These are phyloP conservation scores for Emydoidea blandingii DNA, from an alignment of 2,797 vertebrate species.

Conservation along the genomic window DNA sequence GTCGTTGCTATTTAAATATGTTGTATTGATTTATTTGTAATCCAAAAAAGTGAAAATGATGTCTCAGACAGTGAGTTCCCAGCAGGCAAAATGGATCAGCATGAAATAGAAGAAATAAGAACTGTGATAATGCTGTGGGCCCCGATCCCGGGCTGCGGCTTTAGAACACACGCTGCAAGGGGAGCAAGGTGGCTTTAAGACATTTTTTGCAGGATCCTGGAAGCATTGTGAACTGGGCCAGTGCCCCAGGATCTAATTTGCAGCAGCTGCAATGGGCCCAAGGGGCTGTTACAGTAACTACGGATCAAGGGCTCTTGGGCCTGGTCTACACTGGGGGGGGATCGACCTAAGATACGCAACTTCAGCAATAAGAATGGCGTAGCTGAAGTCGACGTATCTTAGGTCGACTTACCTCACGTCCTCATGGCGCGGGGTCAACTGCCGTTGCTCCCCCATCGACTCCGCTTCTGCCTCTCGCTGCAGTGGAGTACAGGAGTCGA, in stretches of 20 bases:
- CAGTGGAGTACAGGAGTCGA: no score
- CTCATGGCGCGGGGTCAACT: no score
- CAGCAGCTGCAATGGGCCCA: not conserved
- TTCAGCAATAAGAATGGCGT: no score
- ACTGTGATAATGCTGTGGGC: not conserved
- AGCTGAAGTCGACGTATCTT: no score
- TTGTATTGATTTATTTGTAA: constrained; percentile 50
- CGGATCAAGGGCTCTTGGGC: not conserved
- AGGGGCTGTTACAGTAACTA: not conserved
- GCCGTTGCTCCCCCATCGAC: no score
- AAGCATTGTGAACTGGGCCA: not conserved
- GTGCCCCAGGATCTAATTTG: not conserved
- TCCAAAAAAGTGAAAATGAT: not conserved
- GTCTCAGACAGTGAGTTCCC: not conserved
- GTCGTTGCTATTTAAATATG: not conserved
- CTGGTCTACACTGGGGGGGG: no score
- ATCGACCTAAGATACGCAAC: no score
- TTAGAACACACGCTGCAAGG: not conserved
- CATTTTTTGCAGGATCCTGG: not conserved
- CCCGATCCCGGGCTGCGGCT: not conserved
- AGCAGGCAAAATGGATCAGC: not conserved
- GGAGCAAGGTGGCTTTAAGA: not conserved
- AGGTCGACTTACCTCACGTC: no score
- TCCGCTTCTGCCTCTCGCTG: no score
- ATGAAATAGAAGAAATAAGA: not conserved